Evolutionary conservation across 2,113 vertebrate genomes (phyloP).

Genomic region (Thermophis baileyi): DNA sequence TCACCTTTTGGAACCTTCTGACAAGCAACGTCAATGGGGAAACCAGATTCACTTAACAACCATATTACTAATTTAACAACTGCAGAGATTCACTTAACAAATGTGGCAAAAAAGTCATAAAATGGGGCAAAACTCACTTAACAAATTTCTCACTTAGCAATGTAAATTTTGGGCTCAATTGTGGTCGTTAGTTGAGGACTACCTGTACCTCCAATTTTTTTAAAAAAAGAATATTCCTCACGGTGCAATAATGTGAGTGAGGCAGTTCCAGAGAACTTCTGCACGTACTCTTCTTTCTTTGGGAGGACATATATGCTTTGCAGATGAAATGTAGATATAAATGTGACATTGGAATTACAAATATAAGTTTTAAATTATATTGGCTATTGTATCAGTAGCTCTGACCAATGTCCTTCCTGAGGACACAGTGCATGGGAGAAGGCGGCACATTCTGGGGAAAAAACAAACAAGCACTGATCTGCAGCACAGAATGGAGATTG

Average conservation of each 20-base stretch:
- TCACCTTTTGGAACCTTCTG: background rate
- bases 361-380: background rate
- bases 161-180: background rate
- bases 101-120: background rate
- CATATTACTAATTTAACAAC: background rate
- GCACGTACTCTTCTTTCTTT: background rate
- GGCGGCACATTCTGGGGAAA: no score
- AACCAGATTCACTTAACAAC: background rate
- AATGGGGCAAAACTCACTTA: background rate
- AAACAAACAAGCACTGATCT: background rate
- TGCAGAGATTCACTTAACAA: background rate
- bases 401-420: background rate
- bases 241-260: background rate
- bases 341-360: background rate
- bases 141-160: background rate
- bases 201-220: background rate
- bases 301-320: background rate
- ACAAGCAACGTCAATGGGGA: background rate
- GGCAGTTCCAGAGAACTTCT: background rate
- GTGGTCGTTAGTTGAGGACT: background rate
- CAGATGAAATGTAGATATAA: background rate
- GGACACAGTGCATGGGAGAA: background rate
- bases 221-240: background rate
- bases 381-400: background rate
- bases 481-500: background rate